Conservation (phyloP, 2,113 vertebrate species). For the Chunga burmeisteri region DNA sequence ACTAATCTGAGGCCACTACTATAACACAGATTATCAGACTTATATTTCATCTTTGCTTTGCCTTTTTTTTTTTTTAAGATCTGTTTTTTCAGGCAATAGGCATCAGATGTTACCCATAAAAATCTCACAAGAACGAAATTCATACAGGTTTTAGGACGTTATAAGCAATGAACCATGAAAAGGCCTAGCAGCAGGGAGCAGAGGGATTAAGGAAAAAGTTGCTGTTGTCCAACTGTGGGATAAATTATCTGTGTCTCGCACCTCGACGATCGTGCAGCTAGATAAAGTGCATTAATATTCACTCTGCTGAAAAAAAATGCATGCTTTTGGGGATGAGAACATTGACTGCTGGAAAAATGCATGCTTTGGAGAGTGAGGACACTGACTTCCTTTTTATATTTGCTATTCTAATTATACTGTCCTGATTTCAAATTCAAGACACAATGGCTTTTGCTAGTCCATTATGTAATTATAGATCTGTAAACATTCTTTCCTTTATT, state of each 20-base stretch:
- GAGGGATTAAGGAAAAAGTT: background rate
- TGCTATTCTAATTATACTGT: constrained; percentile 35
- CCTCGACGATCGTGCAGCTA: background rate
- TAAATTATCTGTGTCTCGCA: background rate
- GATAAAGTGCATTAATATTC: background rate
- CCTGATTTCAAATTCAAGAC: constrained; percentile 37
- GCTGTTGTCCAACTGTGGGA: background rate
- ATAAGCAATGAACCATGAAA: background rate
- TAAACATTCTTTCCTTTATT: constrained; percentile 47
- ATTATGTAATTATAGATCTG: constrained; percentile 37
- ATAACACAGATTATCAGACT: background rate
- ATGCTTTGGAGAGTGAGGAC: constrained; percentile 15
- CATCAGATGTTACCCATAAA: background rate
- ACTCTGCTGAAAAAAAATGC: background rate
- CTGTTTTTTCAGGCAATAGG: background rate
- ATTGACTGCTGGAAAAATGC: constrained; percentile 33
- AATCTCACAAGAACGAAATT: background rate
- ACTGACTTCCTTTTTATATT: constrained; percentile 44
- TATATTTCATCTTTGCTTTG: background rate
- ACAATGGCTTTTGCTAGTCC: constrained; percentile 50
- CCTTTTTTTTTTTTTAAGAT: background rate
- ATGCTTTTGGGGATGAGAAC: background rate
- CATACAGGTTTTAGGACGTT: background rate
- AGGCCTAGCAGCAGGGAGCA: background rate
- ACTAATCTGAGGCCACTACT: background rate